These are phyloP conservation scores for Chelon labrosus DNA, from an alignment of 2,797 vertebrate species.

Conservation along the genomic window DNA sequence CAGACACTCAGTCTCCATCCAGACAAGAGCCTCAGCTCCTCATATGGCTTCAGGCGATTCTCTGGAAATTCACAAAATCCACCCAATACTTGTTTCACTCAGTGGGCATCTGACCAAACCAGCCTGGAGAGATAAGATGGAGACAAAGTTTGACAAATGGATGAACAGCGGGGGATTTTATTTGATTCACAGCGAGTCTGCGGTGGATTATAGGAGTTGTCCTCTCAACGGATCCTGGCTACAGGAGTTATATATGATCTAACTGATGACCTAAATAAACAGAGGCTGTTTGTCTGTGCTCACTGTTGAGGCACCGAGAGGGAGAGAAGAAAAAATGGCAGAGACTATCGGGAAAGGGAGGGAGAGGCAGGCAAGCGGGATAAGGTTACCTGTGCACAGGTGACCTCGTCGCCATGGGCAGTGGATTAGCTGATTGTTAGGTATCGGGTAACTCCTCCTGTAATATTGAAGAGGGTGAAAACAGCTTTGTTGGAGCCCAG, in stretches of 20 bases:
- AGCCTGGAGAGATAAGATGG: conserved; percentile 51
- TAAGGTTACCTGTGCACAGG: conserved; percentile 89
- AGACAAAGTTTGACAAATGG: conserved; percentile 64
- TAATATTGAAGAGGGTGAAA: conserved; percentile 90
- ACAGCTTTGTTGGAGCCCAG: conserved; percentile 86
- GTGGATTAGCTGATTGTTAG: conserved; percentile 90
- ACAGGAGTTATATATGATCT: conserved; percentile 70
- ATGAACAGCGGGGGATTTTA: conserved; percentile 60
- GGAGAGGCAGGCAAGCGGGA: conserved; percentile 68
- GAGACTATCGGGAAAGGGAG: conserved; percentile 70
- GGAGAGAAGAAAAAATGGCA: conserved; percentile 55
- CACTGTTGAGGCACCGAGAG: conserved; percentile 71
- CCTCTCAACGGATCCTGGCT: conserved; percentile 53
- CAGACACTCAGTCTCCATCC: conserved; percentile 54
- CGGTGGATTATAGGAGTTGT: conserved; percentile 58
- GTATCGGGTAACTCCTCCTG: conserved; percentile 89
- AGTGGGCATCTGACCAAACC: conserved; percentile 52
- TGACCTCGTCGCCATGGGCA: conserved; percentile 89
- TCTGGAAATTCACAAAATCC: conserved; percentile 61
- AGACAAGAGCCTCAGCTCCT: conserved; percentile 49
- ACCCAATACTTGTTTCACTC: conserved; percentile 41
- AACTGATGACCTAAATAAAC: conserved; percentile 81
- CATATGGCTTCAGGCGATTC: conserved; percentile 62
- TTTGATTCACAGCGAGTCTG: conserved; percentile 57
- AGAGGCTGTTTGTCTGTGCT: conserved; percentile 83